phyloP scores from a whole-genome alignment of 2,797 vertebrate genomes.

The Anableps anableps region DNA sequence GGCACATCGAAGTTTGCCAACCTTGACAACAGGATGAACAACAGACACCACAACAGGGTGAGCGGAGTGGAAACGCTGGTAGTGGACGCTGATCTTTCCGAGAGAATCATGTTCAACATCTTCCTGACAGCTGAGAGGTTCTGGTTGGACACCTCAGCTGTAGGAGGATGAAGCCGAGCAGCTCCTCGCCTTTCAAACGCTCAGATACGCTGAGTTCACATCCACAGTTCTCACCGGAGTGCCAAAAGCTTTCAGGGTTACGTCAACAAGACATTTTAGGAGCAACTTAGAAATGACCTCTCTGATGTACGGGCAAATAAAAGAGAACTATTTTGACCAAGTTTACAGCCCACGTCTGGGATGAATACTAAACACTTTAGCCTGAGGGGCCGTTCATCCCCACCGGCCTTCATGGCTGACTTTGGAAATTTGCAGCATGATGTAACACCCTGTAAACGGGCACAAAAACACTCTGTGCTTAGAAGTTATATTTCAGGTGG shows the following conservation, averaged over 20 bases:
- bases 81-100: not conserved
- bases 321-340: slow-evolving; percentile 23
- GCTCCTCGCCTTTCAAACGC: not conserved
- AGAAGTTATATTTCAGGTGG: not conserved
- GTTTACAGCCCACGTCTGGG: slow-evolving; percentile 22
- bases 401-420: slow-evolving; percentile 43
- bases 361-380: slow-evolving; percentile 52
- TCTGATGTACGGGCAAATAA: slow-evolving; percentile 29
- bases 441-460: slow-evolving; percentile 62
- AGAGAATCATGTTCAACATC: not conserved
- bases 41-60: slow-evolving; percentile 73
- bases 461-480: not conserved
- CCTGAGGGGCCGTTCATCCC: slow-evolving; percentile 44
- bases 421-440: slow-evolving; percentile 47
- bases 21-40: slow-evolving; percentile 74
- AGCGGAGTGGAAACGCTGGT: slow-evolving; percentile 30
- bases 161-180: not conserved
- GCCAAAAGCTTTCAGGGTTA: slow-evolving; percentile 5
- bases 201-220: not conserved
- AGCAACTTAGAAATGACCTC: slow-evolving; percentile 31
- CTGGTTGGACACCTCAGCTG: not conserved
- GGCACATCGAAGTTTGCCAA: slow-evolving; percentile 80
- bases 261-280: slow-evolving; percentile 6
- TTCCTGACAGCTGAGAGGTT: not conserved
- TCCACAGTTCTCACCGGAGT: not conserved